Evolutionary conservation across 2,113 vertebrate genomes (phyloP).

Genomic region (Genyomyrus donnyi): DNA sequence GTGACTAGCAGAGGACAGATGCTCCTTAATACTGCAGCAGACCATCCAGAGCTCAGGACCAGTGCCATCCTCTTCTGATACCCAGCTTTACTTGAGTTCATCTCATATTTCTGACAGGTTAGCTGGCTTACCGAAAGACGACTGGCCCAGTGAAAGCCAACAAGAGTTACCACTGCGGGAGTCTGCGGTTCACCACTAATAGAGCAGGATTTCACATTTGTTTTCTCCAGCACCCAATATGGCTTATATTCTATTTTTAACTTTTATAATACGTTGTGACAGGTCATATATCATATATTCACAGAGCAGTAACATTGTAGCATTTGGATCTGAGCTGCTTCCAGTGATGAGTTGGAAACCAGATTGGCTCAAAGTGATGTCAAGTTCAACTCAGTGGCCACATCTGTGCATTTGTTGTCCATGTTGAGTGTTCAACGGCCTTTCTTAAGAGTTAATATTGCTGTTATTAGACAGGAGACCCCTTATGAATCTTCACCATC

Average conservation of each 20-base stretch:
- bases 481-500: background rate
- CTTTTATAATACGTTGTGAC: background rate
- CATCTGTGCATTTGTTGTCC: background rate
- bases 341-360: background rate
- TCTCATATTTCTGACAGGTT: constrained; percentile 5
- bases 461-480: constrained; percentile 18
- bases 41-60: background rate
- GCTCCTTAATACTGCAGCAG: constrained; percentile 8
- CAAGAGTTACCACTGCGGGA: background rate
- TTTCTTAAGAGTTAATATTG: background rate
- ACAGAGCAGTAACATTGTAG: background rate
- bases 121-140: background rate
- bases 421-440: background rate
- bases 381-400: background rate
- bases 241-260: background rate
- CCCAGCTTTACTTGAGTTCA: background rate
- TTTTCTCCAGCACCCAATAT: background rate
- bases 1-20: constrained; percentile 7
- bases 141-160: background rate
- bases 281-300: background rate
- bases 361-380: background rate
- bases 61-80: constrained; percentile 4
- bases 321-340: background rate
- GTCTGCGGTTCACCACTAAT: background rate
- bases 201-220: background rate